These are phyloP conservation scores for Blastobasis adustella DNA, from an alignment of 2,888 invertebrate species.

Conservation along the genomic window DNA sequence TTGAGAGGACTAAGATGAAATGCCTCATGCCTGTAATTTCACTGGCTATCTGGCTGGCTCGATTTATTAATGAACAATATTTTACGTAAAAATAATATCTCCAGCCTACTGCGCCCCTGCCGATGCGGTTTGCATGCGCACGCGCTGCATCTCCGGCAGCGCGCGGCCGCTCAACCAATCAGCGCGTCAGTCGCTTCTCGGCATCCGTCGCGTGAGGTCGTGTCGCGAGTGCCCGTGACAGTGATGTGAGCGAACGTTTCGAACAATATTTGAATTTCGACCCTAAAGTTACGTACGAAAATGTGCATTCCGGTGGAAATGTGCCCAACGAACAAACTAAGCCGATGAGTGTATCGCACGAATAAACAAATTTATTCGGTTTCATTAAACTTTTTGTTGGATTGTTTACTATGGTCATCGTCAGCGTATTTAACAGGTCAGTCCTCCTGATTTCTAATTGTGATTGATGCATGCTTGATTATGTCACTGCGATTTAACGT, in stretches of 20 bases:
- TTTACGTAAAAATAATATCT: constrained; percentile 3
- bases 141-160: constrained; percentile 41
- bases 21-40: too few relatives aligned
- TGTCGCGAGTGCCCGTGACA: constrained; percentile 26
- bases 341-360: constrained; percentile 3
- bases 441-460: constrained; percentile 20
- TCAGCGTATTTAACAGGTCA: constrained; percentile 71
- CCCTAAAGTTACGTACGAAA: constrained; percentile 24
- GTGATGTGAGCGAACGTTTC: constrained; percentile 28
- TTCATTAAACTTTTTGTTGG: constrained; percentile 35
- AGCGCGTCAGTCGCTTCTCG: constrained; percentile 45
- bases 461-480: constrained; percentile 5
- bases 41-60: too few relatives aligned
- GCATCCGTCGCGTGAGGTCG: constrained; percentile 30
- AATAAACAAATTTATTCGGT: constrained; percentile 25
- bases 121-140: constrained; percentile 17
- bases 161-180: constrained; percentile 34
- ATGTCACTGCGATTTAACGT: neutral
- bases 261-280: constrained; percentile 28
- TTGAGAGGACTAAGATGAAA: too few relatives aligned
- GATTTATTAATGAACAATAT: constrained; percentile 12
- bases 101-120: too few relatives aligned
- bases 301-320: constrained; percentile 58
- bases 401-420: constrained; percentile 71
- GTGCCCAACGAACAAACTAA: constrained; percentile 32